Evolutionary conservation across 1,140 invertebrate genomes (phyloP).

Genomic region (Patella vulgata): DNA sequence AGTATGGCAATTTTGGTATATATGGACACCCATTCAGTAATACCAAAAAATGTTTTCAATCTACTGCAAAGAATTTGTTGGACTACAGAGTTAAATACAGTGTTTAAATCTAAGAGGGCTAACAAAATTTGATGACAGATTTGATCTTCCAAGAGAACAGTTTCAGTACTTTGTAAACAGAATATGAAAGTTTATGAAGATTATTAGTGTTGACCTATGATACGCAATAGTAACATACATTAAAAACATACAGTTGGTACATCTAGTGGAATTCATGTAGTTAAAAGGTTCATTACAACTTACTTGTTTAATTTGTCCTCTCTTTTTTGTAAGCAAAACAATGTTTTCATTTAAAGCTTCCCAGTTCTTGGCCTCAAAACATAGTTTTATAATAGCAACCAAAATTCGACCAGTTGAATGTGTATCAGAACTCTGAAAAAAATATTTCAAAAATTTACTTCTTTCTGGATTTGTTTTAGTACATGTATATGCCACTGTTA

Average conservation of each 20-base stretch:
- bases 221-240: too few species aligned
- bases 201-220: too few species aligned
- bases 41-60: not conserved
- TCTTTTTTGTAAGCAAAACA: conserved; percentile 87
- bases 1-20: too few species aligned
- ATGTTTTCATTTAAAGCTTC: conserved; percentile 94
- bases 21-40: not conserved
- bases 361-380: conserved; percentile 94
- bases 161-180: too few species aligned
- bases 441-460: conserved; percentile 1
- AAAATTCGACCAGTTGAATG: conserved; percentile 91
- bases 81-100: too few species aligned
- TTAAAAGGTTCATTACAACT: too few species aligned
- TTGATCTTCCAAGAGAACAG: too few species aligned
- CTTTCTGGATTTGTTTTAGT: not conserved
- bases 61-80: conserved; percentile 7
- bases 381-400: conserved; percentile 94
- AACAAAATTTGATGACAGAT: too few species aligned
- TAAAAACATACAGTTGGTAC: too few species aligned
- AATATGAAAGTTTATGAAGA: too few species aligned
- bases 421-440: conserved; percentile 87
- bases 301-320: conserved; percentile 94
- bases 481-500: not conserved
- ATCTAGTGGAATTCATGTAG: too few species aligned
- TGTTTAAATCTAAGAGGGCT: too few species aligned